Percentiles rank a stretch among this genome's conserved stretches.
phyloP scores from a whole-genome alignment of 2,113 vertebrate species.

The Stictonetta naevosa region DNA sequence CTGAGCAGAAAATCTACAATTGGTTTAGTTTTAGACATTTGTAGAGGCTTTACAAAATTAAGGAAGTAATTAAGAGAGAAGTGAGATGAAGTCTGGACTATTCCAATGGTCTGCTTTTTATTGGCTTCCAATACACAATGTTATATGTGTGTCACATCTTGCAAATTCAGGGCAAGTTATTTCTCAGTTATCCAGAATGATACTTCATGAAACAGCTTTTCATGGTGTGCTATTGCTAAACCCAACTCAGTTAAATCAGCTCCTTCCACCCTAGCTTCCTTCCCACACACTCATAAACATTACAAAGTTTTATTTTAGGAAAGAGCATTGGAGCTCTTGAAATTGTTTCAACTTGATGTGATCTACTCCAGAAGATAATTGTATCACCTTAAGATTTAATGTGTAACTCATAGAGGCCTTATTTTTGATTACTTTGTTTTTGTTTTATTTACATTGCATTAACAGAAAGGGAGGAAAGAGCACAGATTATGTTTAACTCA shows the following conservation, averaged over 20 bases:
- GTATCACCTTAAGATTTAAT: constrained; percentile 11
- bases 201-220: background rate
- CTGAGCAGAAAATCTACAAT: background rate
- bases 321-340: background rate
- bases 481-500: background rate
- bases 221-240: background rate
- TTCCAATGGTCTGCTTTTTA: background rate
- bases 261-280: background rate
- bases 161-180: background rate
- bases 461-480: background rate
- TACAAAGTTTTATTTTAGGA: background rate
- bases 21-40: background rate
- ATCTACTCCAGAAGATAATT: background rate
- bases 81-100: background rate
- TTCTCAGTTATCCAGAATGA: background rate
- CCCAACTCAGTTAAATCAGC: background rate
- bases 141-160: background rate
- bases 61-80: background rate
- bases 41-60: background rate
- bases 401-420: background rate
- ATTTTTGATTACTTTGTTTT: constrained; percentile 16
- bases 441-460: constrained; percentile 28
- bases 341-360: constrained; percentile 24
- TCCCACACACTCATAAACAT: background rate
- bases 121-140: background rate